Conservation (phyloP, 1,140 invertebrate species). For the Saxidomus purpurata region DNA sequence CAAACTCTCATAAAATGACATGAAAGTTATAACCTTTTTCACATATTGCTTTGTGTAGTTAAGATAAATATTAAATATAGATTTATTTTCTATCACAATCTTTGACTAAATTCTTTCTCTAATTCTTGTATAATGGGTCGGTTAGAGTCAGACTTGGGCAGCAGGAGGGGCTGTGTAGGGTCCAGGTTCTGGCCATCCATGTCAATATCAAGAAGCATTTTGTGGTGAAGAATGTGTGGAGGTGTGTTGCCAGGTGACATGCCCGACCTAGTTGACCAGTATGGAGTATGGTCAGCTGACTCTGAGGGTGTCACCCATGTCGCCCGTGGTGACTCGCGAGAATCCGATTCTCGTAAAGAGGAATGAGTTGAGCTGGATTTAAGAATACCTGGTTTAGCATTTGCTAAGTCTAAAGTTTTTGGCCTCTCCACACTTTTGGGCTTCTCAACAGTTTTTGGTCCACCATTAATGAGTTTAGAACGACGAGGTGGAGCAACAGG, state of each 20-base stretch:
- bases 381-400: slow-evolving; percentile 65
- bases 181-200: slow-evolving; percentile 90
- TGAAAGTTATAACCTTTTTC: not conserved
- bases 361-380: slow-evolving; percentile 68
- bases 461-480: slow-evolving; percentile 66
- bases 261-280: slow-evolving; percentile 81
- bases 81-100: slow-evolving; percentile 50
- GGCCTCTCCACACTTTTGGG: slow-evolving; percentile 67
- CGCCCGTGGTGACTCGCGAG: slow-evolving; percentile 52
- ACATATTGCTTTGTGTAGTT: slow-evolving; percentile 23
- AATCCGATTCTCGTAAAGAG: slow-evolving; percentile 64
- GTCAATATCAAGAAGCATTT: slow-evolving; percentile 89
- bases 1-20: not conserved
- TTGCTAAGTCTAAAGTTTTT: slow-evolving; percentile 73
- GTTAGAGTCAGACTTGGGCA: slow-evolving; percentile 60
- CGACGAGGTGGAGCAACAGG: slow-evolving; percentile 84
- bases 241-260: slow-evolving; percentile 84
- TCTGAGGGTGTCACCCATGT: slow-evolving; percentile 68
- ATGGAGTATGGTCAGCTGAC: slow-evolving; percentile 75
- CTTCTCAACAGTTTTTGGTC: slow-evolving; percentile 41
- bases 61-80: not conserved
- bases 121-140: slow-evolving; percentile 22
- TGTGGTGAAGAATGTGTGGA: slow-evolving; percentile 84
- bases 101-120: slow-evolving; percentile 45
- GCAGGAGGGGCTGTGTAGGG: slow-evolving; percentile 88